These are phyloP conservation scores for Hermaeophaga mercurialis DNA, from an alignment of 2,888 invertebrate genomes.

Conservation along the genomic window DNA sequence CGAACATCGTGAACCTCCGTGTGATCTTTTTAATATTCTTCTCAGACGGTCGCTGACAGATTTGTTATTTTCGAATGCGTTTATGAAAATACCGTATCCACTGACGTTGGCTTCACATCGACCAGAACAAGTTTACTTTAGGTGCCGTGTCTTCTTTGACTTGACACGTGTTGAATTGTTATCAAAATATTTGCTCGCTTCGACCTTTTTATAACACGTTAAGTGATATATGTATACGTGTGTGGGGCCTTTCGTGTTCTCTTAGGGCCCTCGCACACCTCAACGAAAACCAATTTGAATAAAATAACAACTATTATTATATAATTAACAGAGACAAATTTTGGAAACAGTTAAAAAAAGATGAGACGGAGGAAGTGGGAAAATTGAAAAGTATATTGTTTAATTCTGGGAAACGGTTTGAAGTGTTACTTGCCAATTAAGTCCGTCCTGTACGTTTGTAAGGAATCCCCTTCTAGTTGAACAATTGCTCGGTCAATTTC, in stretches of 20 bases:
- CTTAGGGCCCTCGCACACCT: no score
- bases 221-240: constrained; percentile 21
- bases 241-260: no score
- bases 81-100: constrained; percentile 36
- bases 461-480: not conserved
- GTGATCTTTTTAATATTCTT: constrained; percentile 46
- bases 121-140: constrained; percentile 25
- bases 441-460: not conserved
- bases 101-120: constrained; percentile 22
- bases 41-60: constrained; percentile 37
- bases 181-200: constrained; percentile 32
- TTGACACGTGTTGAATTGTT: constrained; percentile 36
- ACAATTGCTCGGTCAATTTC: not conserved
- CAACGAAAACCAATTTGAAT: no score
- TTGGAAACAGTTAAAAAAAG: no score
- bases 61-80: constrained; percentile 38
- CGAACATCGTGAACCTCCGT: no score
- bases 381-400: no score
- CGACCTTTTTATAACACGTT: constrained; percentile 9
- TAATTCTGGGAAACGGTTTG: no score
- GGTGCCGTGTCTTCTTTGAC: constrained; percentile 25
- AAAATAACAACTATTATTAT: no score
- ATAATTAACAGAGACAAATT: no score
- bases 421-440: no score
- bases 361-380: no score